A percentile compares a stretch with the other conserved stretches of the same genome.
phyloP scores from a whole-genome alignment of 1,140 invertebrate species.

The Drosophila tristis region DNA sequence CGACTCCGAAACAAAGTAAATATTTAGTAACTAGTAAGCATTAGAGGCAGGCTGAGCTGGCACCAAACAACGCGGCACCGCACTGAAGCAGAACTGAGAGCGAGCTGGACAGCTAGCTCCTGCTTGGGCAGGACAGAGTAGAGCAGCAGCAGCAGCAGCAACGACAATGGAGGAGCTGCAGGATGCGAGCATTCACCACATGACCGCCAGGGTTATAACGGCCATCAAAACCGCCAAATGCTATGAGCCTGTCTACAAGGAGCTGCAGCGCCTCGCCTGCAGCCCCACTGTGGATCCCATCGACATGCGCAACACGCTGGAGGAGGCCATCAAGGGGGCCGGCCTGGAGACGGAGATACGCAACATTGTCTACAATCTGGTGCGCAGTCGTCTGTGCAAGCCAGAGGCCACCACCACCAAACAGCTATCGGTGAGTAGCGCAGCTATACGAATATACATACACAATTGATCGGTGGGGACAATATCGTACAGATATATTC shows the following conservation, averaged over 20 bases:
- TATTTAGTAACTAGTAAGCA: constrained; percentile 22
- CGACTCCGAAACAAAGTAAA: constrained; percentile 5
- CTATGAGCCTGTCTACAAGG: constrained; percentile 87
- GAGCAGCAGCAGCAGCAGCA: neutral
- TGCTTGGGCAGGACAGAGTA: too few species aligned
- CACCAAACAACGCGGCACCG: neutral
- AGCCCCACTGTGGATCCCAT: constrained; percentile 89
- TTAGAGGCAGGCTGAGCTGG: constrained; percentile 1
- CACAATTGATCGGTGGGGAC: too few species aligned
- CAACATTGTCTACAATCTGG: constrained; percentile 93
- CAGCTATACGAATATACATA: too few species aligned
- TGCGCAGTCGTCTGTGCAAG: constrained; percentile 84
- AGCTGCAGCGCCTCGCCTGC: constrained; percentile 87
- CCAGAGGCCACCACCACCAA: constrained; percentile 35
- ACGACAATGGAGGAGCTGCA: constrained; percentile 85
- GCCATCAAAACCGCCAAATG: constrained; percentile 87
- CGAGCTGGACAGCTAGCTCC: neutral
- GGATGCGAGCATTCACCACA: constrained; percentile 86
- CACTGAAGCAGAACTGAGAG: constrained; percentile 3
- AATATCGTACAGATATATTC: too few species aligned
- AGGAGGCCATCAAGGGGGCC: constrained; percentile 89
- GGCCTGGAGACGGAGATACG: constrained; percentile 91
- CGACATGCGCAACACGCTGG: constrained; percentile 90
- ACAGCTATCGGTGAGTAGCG: constrained; percentile 42
- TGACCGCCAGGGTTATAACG: constrained; percentile 87